Evolutionary conservation across 2,888 invertebrate species (phyloP).

Genomic region (Ichneumoninae sp.): DNA sequence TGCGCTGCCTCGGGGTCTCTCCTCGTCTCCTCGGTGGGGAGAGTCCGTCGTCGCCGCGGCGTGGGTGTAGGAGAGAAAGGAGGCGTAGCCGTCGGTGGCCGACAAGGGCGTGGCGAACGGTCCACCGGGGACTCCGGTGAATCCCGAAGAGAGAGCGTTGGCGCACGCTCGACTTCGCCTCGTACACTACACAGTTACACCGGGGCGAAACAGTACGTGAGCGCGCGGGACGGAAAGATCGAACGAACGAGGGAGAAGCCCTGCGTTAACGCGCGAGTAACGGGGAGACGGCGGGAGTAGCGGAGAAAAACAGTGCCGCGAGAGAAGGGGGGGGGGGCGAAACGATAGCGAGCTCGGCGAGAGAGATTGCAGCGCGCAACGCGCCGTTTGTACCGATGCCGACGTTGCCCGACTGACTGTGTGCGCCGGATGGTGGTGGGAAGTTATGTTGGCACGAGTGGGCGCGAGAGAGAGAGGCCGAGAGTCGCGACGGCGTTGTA

Average conservation of each 20-base stretch:
- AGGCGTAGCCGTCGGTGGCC: slow-evolving; percentile 75
- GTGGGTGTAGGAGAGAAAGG: slow-evolving; percentile 79
- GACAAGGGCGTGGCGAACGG: slow-evolving; percentile 78
- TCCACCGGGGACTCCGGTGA: slow-evolving; percentile 60
- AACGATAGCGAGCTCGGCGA: slow-evolving; percentile 27
- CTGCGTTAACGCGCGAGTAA: neutral
- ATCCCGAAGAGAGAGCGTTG: slow-evolving; percentile 55
- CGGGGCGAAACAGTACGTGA: slow-evolving; percentile 24
- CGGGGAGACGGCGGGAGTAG: slow-evolving; percentile 19
- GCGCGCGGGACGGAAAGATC: slow-evolving; percentile 42
- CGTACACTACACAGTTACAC: slow-evolving; percentile 36
- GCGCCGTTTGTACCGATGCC: slow-evolving; percentile 41
- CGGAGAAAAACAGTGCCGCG: slow-evolving; percentile 23
- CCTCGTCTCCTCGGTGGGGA: too few relatives aligned
- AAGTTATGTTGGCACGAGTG: slow-evolving; percentile 30
- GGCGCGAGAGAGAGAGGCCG: slow-evolving; percentile 49
- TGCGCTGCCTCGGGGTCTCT: too few relatives aligned
- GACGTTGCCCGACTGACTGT: slow-evolving; percentile 18
- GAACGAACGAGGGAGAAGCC: neutral
- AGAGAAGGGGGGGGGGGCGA: slow-evolving; percentile 30
- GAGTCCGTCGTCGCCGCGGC: slow-evolving; percentile 62
- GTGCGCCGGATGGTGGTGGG: slow-evolving; percentile 25
- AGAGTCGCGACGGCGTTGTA: slow-evolving; percentile 55
- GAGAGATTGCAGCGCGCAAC: slow-evolving; percentile 32
- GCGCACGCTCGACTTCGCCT: slow-evolving; percentile 62